Base-by-base conservation (phyloP, 2,797 vertebrate species). In the Danio aesculapii region DNA sequence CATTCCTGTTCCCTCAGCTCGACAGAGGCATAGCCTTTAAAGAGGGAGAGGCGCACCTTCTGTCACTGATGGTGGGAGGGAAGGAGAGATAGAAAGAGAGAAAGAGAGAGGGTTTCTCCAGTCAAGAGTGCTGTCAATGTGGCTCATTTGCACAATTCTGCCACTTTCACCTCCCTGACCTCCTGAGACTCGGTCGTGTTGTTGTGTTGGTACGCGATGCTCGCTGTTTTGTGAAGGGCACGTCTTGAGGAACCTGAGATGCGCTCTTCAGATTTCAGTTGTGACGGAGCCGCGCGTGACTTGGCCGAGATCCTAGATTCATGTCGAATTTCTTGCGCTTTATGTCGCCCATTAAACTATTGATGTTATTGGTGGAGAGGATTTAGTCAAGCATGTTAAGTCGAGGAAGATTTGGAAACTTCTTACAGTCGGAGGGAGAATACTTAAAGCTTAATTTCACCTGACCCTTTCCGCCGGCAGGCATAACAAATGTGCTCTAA, bases 21-120 rank as follows among this genome's bases (percentile, higher is more conserved):
- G 89, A 91, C 91, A 90, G 91, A 93, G 92, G 91, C 92, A 91
- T 92, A 91, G 91, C 92, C 93, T 93, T 93, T 92, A 93, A 93
- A 90, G 91, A 92, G 86, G 79, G 86, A 87, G 84, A 88, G 88
- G 85, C 83, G 84, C 85, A 87, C 88, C 88, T 90, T 89, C 90
- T 89, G 88, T 89, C 88, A 87, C 82, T 86, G 84, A 87, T 75
- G 62, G 81, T 84, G 86, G 84, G 68, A 86, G 87, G 84, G 86
- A 84, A 82, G 17, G 53, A 70, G 79, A 66, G 52, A 61, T 12
- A 61, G 67, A 17, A 0, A 30, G 69, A 10, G 69, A 58, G 69
- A 63, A 0, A 30, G 69, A 10, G 69, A 58, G 69, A 63, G 75
- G 77, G 79, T 16, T 59, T 85, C 87, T 81, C 66, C 83, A 81